phyloP scores from a whole-genome alignment of 2,797 vertebrate genomes.

The Chaenodraco wilsoni region DNA sequence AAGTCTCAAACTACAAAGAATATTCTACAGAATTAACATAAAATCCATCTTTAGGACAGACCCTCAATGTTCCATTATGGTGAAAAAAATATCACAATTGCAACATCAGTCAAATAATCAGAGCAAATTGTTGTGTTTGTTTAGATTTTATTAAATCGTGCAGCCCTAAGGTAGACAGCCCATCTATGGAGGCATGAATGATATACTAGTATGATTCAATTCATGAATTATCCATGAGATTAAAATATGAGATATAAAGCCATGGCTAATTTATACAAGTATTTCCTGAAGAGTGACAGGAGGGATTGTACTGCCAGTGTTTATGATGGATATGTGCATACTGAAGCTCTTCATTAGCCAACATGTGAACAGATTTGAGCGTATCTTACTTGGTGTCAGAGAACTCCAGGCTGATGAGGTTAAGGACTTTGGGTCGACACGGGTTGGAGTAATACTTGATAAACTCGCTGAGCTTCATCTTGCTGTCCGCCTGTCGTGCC shows the following conservation, averaged over 20 bases:
- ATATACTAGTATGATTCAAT: too few relatives aligned
- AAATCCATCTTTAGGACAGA: too few relatives aligned
- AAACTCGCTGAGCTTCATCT: slow-evolving; percentile 97
- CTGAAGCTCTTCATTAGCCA: background rate
- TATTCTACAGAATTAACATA: too few relatives aligned
- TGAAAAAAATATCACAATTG: too few relatives aligned
- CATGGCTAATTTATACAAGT: background rate
- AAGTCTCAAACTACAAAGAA: too few relatives aligned
- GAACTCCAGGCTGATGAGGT: slow-evolving; percentile 99
- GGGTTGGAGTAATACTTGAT: slow-evolving; percentile 94
- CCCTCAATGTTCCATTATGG: too few relatives aligned
- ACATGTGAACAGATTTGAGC: background rate
- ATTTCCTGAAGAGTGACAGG: background rate
- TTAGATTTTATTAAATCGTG: too few relatives aligned
- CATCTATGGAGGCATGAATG: too few relatives aligned
- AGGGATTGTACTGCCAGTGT: background rate
- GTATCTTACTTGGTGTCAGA: slow-evolving; percentile 95
- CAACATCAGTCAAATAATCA: too few relatives aligned
- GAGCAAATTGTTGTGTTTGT: too few relatives aligned
- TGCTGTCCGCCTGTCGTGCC: slow-evolving; percentile 98
- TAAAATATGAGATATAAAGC: background rate
- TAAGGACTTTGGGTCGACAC: slow-evolving; percentile 95
- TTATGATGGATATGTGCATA: background rate
- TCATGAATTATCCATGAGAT: too few relatives aligned
- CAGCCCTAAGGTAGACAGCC: too few relatives aligned